A percentile compares a stretch with the other conserved stretches of the same genome.
Evolutionary conservation across 2,797 vertebrate genomes (phyloP).

Genomic region (Scolopax bukidnonensis): DNA sequence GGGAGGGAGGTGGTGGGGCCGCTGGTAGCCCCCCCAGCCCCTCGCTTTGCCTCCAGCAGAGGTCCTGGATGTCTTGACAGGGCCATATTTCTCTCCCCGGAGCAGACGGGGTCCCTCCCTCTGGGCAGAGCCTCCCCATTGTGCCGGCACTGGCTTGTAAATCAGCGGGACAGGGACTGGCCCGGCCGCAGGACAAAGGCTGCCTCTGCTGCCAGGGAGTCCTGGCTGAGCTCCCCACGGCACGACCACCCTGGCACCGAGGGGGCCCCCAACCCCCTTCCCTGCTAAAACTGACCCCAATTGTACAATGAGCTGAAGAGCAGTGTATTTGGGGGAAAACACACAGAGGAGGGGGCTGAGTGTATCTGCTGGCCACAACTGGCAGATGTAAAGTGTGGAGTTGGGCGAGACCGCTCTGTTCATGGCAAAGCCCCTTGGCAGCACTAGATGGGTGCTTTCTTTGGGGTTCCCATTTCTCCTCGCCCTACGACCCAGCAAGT

Average conservation of each 20-base stretch:
- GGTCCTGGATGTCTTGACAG: neutral
- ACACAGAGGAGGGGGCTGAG: too few species aligned
- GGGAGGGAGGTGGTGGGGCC: neutral
- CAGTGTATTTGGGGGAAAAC: rapidly evolving
- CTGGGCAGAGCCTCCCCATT: neutral
- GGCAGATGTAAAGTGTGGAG: neutral
- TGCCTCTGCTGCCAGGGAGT: rapidly evolving
- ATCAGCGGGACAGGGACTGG: neutral
- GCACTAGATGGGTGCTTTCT: neutral
- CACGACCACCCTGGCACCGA: neutral
- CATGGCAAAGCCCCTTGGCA: neutral
- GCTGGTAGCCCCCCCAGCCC: neutral
- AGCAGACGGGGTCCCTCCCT: neutral
- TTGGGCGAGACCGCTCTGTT: neutral
- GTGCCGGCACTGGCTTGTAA: neutral
- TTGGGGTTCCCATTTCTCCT: neutral
- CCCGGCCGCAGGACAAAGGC: neutral
- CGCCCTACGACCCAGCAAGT: rapidly evolving
- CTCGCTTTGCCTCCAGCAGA: neutral
- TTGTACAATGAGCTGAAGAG: too few species aligned
- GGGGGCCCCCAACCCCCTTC: neutral
- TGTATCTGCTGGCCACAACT: neutral
- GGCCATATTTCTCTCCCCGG: neutral
- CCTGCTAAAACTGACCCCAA: neutral
- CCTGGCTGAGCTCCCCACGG: neutral